Base-by-base conservation (phyloP, 2,113 vertebrate genomes). In the Peromyscus maniculatus region DNA sequence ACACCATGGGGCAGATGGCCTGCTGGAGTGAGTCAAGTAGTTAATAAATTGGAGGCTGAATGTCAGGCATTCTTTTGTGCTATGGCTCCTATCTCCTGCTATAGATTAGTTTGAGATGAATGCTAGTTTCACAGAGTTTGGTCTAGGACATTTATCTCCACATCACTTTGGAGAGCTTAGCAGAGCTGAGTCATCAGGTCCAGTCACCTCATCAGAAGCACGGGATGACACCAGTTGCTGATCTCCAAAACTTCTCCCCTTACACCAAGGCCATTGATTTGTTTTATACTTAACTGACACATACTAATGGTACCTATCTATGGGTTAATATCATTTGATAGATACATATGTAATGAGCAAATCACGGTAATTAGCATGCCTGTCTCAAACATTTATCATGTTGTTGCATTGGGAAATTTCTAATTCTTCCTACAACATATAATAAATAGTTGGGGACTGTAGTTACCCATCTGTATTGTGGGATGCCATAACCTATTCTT, bases 191-290 rank as follows among this genome's bases (percentile, higher is more conserved):
- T 87, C 59, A 59, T 46, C 64, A n/a, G 7, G 21, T 46, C 39
- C 31, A 52, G 28, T 74, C 52, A 36, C 6, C 36, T 92, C 79
- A 31, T 78, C 13, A 92, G 86, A 87, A 28, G 69, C 36, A 43
- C 4, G 31, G 17, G n/a, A 33, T 31, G 7, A 5, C 0, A 13
- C 4, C 1, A 39, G 4, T 43, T 22, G 11, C 9, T 72, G 55
- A 71, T 1, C 21, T 82, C n/a, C 33, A 89, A 26, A 89, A 36
- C 13, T 8, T 52, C 24, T 89, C 39, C 15, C 46, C 57, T 92
- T n/a, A 39, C 55, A 84, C 43, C 21, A 74, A 87, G 52, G 77
- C 67, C 33, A 31, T 36, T 57, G 43, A 82, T 64, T 82, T 33
- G 69, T 79, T 80, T 69, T 80, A 69, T 62, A 46, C 36, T 72